Evolutionary conservation across 37 sponge, comb jelly and placozoan genomes (phyloP).

Genomic region (Aphrocallistes beatrix): DNA sequence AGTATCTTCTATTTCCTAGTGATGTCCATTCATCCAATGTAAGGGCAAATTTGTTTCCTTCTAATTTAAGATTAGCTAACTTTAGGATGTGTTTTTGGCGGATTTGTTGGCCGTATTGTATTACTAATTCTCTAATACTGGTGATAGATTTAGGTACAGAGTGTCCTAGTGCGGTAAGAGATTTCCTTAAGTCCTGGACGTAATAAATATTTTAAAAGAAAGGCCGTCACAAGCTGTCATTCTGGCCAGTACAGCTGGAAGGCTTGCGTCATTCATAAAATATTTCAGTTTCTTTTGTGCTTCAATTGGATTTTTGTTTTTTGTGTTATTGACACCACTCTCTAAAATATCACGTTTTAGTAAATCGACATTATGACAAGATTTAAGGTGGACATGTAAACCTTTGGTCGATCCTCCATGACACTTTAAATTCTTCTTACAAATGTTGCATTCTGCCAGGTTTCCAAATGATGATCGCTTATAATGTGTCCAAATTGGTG

Average conservation of each 20-base stretch:
- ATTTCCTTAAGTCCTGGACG: background rate
- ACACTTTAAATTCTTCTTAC: background rate
- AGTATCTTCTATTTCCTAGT: too few species aligned
- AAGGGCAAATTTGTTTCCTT: background rate
- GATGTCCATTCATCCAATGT: background rate
- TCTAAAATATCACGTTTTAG: background rate
- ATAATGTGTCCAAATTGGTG: slow-evolving; percentile 16
- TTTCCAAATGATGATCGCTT: slow-evolving; percentile 4
- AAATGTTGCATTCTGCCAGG: slow-evolving; percentile 12
- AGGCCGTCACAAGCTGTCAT: slow-evolving; percentile 9
- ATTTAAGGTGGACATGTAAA: slow-evolving; percentile 17
- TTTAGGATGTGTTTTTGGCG: background rate
- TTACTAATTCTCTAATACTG: background rate
- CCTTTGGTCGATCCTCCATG: slow-evolving; percentile 16
- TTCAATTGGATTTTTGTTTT: background rate
- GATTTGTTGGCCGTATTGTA: background rate
- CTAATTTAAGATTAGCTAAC: background rate
- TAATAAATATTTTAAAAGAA: background rate
- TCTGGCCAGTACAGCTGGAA: slow-evolving; percentile 1
- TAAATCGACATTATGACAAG: slow-evolving; percentile 15
- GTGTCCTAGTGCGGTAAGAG: background rate
- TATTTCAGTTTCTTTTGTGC: background rate
- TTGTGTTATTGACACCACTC: background rate
- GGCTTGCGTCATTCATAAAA: background rate
- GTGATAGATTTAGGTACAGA: background rate